A percentile compares a stretch with the other conserved stretches of the same genome.
These are phyloP conservation scores for Macrocentrus cingulum DNA, from an alignment of 1,140 invertebrate species.

Conservation along the genomic window DNA sequence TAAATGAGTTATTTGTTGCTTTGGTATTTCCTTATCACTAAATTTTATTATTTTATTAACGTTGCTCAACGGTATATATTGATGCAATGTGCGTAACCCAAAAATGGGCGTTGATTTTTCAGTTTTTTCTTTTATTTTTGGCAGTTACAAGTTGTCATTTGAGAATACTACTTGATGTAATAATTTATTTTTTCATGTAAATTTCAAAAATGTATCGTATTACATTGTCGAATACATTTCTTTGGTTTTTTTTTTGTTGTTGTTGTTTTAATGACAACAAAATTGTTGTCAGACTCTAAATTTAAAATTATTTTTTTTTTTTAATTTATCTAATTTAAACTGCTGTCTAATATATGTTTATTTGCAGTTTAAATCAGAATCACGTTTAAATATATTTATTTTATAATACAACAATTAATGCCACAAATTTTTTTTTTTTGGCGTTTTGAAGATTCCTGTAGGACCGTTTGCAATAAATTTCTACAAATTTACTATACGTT, in stretches of 20 bases:
- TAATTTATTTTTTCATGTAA: constrained; percentile 10
- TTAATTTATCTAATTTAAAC: not conserved
- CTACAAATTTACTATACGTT: not conserved
- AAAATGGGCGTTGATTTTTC: not conserved
- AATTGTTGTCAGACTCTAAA: too few relatives aligned
- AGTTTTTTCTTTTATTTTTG: too few relatives aligned
- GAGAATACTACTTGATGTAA: constrained; percentile 12
- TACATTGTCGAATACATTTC: constrained; percentile 11
- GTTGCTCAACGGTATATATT: not conserved
- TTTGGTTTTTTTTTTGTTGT: constrained; percentile 21
- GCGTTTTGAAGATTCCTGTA: constrained; percentile 1
- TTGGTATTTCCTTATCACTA: constrained; percentile 9
- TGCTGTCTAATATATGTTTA: not conserved
- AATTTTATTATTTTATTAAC: not conserved
- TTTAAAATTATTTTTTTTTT: constrained; percentile 1
- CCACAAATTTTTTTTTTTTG: too few relatives aligned
- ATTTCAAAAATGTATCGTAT: not conserved
- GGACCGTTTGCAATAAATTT: constrained; percentile 13
- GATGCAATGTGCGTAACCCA: not conserved
- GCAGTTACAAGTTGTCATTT: not conserved
- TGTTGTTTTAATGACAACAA: too few relatives aligned
- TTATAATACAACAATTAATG: constrained; percentile 3
- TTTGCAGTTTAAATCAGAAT: constrained; percentile 22
- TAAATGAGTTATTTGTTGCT: not conserved
- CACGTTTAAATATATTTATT: constrained; percentile 13